Evolutionary conservation across 2,113 vertebrate species (phyloP).

Genomic region (Lepisosteus oculatus): DNA sequence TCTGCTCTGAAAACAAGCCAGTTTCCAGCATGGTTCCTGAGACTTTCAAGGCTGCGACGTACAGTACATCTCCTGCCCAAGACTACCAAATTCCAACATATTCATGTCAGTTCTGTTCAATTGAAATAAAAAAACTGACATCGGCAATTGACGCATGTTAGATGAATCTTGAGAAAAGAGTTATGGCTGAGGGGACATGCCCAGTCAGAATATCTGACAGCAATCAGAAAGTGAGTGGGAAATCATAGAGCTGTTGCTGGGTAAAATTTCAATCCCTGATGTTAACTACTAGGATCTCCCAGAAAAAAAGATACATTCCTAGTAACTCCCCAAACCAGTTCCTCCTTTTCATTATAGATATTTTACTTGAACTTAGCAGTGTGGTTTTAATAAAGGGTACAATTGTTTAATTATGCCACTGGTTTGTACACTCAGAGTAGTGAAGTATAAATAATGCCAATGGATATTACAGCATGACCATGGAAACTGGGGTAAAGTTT

Average conservation of each 20-base stretch:
- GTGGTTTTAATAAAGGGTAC: not conserved
- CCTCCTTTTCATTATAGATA: not conserved
- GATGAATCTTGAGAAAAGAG: conserved; percentile 11
- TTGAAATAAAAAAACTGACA: conserved; percentile 6
- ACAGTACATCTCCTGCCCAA: conserved; percentile 7
- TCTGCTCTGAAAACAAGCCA: conserved; percentile 63
- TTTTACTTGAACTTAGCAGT: not conserved
- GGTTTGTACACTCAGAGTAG: not conserved
- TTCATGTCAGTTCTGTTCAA: conserved; percentile 26
- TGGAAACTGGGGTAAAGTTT: not conserved
- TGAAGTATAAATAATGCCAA: conserved; percentile 4
- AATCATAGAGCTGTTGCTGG: not conserved
- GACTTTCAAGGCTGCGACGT: conserved; percentile 48
- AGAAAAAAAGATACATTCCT: too few species aligned
- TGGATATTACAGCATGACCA: not conserved
- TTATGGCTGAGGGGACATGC: not conserved
- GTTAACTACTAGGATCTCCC: too few species aligned
- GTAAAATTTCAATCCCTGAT: too few species aligned
- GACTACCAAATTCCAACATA: conserved; percentile 20
- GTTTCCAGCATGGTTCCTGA: conserved; percentile 54
- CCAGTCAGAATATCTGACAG: not conserved
- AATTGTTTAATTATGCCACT: conserved; percentile 2
- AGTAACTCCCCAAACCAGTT: not conserved
- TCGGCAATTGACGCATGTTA: conserved; percentile 29
- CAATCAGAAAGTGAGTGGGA: not conserved